Evolutionary conservation across 2,888 invertebrate species (phyloP).

Genomic region (Gryllus longicercus): DNA sequence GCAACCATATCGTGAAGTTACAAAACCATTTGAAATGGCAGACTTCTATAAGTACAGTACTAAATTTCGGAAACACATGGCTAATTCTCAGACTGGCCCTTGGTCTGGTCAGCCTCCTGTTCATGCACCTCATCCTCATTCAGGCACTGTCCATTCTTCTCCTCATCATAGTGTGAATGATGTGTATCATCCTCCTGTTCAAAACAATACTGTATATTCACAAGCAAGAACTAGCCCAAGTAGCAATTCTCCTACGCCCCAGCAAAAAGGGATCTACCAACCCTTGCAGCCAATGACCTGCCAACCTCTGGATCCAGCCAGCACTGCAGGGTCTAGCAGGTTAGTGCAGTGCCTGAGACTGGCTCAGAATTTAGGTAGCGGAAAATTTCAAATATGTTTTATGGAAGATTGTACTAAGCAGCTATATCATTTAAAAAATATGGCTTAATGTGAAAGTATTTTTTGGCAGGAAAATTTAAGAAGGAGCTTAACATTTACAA

Average conservation of each 20-base stretch:
- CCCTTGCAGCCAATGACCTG: constrained; percentile 53
- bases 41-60: constrained; percentile 98
- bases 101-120: not conserved
- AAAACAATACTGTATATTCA: not conserved
- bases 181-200: not conserved
- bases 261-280: constrained; percentile 50
- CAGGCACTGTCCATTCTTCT: not conserved
- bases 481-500: too few species aligned
- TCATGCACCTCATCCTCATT: not conserved
- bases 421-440: too few species aligned
- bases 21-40: constrained; percentile 96
- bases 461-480: too few species aligned
- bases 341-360: not conserved
- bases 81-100: not conserved
- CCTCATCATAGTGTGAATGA: not conserved
- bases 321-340: constrained; percentile 9
- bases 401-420: too few species aligned
- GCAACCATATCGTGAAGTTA: constrained; percentile 88
- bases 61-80: constrained; percentile 70
- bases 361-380: not conserved
- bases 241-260: constrained; percentile 26
- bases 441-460: too few species aligned
- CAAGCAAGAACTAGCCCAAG: not conserved
- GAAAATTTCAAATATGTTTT: too few species aligned
- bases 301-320: constrained; percentile 44